Evolutionary conservation across 2,888 invertebrate genomes (phyloP).

Genomic region (Digitonthophagus gazella): DNA sequence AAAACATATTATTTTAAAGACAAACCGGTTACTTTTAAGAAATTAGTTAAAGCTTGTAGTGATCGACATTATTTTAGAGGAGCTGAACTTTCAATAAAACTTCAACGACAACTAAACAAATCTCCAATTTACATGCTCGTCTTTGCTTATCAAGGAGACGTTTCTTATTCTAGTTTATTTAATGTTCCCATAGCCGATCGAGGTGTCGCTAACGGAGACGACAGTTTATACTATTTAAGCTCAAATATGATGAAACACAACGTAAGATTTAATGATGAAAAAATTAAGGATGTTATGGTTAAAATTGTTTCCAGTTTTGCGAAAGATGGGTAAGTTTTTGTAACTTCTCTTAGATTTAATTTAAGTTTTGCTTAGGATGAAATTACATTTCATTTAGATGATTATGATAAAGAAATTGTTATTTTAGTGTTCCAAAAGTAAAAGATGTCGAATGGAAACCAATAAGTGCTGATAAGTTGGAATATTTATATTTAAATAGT

Average conservation of each 20-base stretch:
- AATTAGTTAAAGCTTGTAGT: slow-evolving; percentile 54
- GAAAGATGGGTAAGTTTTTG: not conserved
- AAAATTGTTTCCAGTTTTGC: slow-evolving; percentile 6
- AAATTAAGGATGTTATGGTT: slow-evolving; percentile 8
- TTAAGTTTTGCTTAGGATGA: no score
- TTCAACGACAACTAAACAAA: slow-evolving; percentile 55
- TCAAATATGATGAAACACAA: not conserved
- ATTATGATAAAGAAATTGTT: not conserved
- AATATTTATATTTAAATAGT: not conserved
- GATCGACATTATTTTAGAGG: slow-evolving; percentile 60
- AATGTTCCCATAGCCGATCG: not conserved
- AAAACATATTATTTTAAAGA: slow-evolving; percentile 58
- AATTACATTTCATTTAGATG: not conserved
- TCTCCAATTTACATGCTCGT: slow-evolving; percentile 61
- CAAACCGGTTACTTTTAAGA: slow-evolving; percentile 47
- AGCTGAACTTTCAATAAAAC: slow-evolving; percentile 56
- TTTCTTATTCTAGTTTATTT: not conserved
- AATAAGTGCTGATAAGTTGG: not conserved
- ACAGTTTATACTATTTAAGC: slow-evolving; percentile 6
- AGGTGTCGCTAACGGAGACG: slow-evolving; percentile 7
- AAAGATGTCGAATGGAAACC: not conserved
- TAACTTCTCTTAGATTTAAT: not conserved
- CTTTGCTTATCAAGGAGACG: slow-evolving; percentile 7
- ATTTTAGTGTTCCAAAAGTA: slow-evolving; percentile 7
- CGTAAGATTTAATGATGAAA: not conserved